phyloP scores from a whole-genome alignment of 1,140 invertebrate genomes.

The Drosophila aff. region DNA sequence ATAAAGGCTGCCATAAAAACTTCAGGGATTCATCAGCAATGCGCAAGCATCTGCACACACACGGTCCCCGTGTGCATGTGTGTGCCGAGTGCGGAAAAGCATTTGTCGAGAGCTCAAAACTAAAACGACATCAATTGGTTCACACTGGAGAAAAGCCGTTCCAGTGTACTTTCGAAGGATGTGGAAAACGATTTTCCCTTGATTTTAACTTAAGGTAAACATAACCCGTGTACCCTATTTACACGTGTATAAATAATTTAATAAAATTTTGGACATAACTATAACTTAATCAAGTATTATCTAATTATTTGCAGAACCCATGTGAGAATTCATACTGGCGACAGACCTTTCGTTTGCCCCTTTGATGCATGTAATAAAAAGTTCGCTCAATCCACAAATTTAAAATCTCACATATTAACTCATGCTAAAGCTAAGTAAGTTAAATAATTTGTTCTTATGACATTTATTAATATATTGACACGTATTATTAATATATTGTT shows the following conservation, averaged over 20 bases:
- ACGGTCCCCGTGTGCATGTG: constrained; percentile 98
- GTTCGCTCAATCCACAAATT: constrained; percentile 98
- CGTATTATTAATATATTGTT: neutral
- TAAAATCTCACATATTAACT: constrained; percentile 99
- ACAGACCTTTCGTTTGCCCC: constrained; percentile 98
- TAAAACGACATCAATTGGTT: constrained; percentile 97
- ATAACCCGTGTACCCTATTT: neutral
- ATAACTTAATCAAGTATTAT: neutral
- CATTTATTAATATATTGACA: neutral
- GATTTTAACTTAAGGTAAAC: constrained; percentile 94
- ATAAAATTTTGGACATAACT: neutral
- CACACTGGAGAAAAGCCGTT: constrained; percentile 98
- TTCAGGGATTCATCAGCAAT: constrained; percentile 99
- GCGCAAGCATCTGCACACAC: constrained; percentile 98
- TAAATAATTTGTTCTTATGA: neutral
- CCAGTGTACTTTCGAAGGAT: constrained; percentile 99
- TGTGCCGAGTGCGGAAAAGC: constrained; percentile 99
- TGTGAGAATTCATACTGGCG: constrained; percentile 98
- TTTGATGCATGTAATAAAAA: constrained; percentile 99
- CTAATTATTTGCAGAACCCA: constrained; percentile 90
- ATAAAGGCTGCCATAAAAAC: constrained; percentile 98
- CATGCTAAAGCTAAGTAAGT: constrained; percentile 97
- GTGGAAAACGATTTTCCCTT: constrained; percentile 98
- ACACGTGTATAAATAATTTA: too few species aligned
- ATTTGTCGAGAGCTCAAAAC: constrained; percentile 98